Conservation (phyloP, 2,113 vertebrate species). For the Mesembrinibis cayennensis region DNA sequence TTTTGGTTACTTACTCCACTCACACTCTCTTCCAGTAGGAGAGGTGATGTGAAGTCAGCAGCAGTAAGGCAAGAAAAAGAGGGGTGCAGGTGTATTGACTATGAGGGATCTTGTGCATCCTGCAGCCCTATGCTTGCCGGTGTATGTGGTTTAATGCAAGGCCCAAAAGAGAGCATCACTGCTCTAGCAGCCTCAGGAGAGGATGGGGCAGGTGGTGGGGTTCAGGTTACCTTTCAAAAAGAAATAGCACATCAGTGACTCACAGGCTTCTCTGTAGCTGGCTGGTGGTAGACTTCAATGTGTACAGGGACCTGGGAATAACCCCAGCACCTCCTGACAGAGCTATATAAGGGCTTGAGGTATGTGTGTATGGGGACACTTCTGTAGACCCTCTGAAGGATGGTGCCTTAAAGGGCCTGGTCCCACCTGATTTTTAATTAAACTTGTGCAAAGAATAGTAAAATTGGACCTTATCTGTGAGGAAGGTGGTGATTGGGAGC, state of each 20-base stretch:
- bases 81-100: neutral
- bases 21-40: neutral
- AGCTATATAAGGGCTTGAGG: neutral
- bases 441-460: slow-evolving; percentile 5
- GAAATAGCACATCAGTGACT: neutral
- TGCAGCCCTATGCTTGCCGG: neutral
- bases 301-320: neutral
- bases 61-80: fast-evolving
- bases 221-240: neutral
- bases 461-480: slow-evolving; percentile 15
- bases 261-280: neutral
- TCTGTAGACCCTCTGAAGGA: neutral
- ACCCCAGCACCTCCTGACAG: neutral
- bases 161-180: neutral
- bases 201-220: neutral
- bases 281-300: neutral
- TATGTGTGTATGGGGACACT: neutral
- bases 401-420: neutral
- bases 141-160: neutral
- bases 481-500: slow-evolving; percentile 10
- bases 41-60: neutral
- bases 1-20: neutral
- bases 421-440: slow-evolving; percentile 51
- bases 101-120: neutral
- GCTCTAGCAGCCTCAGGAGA: neutral